Conservation (phyloP, 2,113 vertebrate genomes). For the Misgurnus mizolepis region DNA sequence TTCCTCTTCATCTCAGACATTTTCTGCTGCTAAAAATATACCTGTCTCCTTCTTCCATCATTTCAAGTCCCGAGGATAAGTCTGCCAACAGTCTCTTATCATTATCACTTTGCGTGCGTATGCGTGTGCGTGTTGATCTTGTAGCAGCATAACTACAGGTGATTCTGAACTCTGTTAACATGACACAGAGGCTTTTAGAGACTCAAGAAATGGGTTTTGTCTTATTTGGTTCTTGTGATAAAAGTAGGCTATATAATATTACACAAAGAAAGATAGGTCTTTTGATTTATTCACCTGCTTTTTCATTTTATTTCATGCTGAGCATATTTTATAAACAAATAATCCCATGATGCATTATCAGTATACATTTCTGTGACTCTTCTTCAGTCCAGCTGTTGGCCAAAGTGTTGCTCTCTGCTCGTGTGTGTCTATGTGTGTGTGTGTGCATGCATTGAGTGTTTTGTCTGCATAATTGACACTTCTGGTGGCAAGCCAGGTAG, state of each 20-base stretch:
- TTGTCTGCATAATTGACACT: constrained; percentile 23
- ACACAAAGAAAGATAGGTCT: neutral
- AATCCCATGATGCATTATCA: constrained; percentile 22
- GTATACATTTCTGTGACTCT: constrained; percentile 37
- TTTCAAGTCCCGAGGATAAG: constrained; percentile 30
- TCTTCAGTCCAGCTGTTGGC: constrained; percentile 41
- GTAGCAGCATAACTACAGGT: constrained; percentile 2
- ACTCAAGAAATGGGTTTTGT: neutral
- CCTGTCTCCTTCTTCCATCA: constrained; percentile 31
- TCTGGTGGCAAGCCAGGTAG: constrained; percentile 15
- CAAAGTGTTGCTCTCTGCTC: constrained; percentile 20
- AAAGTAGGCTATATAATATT: neutral
- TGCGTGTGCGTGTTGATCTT: constrained; percentile 23
- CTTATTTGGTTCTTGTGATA: constrained; percentile 12
- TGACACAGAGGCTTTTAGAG: neutral
- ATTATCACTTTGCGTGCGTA: constrained; percentile 28
- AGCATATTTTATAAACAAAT: constrained; percentile 26
- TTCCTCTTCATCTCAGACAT: constrained; percentile 12
- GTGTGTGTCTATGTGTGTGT: neutral
- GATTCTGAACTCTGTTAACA: constrained; percentile 1
- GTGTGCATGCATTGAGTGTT: neutral
- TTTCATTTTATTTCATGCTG: neutral
- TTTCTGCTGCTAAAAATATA: constrained; percentile 33
- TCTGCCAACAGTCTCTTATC: constrained; percentile 31
- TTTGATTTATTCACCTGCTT: neutral